phyloP scores from a whole-genome alignment of 2,888 invertebrate species.

The Eristalis pertinax region DNA sequence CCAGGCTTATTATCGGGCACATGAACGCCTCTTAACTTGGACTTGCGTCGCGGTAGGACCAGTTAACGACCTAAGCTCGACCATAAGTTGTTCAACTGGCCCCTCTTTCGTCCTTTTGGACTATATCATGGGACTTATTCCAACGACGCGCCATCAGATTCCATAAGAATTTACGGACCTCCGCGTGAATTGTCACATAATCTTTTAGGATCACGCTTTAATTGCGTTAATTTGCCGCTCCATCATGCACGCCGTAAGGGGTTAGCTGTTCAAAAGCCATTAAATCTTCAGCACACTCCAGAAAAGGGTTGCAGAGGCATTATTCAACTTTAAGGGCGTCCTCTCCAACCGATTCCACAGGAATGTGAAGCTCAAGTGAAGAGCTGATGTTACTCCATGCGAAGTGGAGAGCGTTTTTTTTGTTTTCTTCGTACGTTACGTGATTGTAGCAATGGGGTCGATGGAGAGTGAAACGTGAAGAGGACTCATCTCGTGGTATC shows the following conservation, averaged over 20 bases:
- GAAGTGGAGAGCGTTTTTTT: not conserved
- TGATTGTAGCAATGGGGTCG: not conserved
- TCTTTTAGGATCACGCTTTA: not conserved
- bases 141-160: not conserved
- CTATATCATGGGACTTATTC: too few species aligned
- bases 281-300: not conserved
- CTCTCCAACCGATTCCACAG: not conserved
- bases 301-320: not conserved
- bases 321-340: not conserved
- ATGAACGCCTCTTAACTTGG: too few species aligned
- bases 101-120: too few species aligned
- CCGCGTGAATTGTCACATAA: not conserved
- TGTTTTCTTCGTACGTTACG: not conserved
- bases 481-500: too few species aligned
- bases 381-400: not conserved
- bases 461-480: too few species aligned
- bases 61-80: too few species aligned
- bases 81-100: too few species aligned
- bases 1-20: too few species aligned
- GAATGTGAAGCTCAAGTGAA: not conserved
- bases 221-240: not conserved
- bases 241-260: not conserved
- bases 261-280: not conserved
- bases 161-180: not conserved
- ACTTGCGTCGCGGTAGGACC: too few species aligned